These are phyloP conservation scores for Oryzias sinensis DNA, from an alignment of 2,797 vertebrate genomes.

Conservation along the genomic window DNA sequence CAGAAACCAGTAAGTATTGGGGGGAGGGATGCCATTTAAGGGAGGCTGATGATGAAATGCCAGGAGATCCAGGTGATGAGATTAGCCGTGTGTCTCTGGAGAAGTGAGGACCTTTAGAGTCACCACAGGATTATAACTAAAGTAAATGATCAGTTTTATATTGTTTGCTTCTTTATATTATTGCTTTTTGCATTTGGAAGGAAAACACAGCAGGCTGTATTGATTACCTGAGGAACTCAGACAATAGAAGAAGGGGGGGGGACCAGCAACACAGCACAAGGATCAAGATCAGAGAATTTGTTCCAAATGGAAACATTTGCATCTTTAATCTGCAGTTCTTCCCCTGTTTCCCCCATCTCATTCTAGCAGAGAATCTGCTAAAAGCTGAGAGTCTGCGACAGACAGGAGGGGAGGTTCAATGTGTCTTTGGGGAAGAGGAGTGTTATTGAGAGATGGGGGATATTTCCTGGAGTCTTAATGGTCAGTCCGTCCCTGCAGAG, in stretches of 20 bases:
- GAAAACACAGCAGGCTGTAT: too few species aligned
- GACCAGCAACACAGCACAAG: too few species aligned
- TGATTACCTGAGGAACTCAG: too few species aligned
- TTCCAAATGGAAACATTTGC: background rate
- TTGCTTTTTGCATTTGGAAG: too few species aligned
- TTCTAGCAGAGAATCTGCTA: conserved; percentile 24
- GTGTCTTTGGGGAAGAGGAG: conserved; percentile 7
- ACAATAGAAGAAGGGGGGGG: too few species aligned
- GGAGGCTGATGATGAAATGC: background rate
- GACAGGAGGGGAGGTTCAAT: background rate
- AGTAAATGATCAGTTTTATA: conserved; percentile 1
- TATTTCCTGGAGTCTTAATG: conserved; percentile 60
- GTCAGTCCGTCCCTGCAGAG: conserved; percentile 68
- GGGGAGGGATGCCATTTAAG: conserved; percentile 48
- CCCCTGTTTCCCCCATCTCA: background rate
- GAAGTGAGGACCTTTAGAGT: background rate
- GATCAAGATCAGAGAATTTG: background rate
- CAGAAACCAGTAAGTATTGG: conserved; percentile 1
- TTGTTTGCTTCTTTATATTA: background rate
- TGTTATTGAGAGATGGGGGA: conserved; percentile 38
- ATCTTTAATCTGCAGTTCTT: background rate
- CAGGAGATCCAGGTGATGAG: conserved; percentile 1
- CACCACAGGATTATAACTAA: background rate
- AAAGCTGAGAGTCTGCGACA: conserved; percentile 23
- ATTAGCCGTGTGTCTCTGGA: background rate